A percentile compares a stretch with the other conserved stretches of the same genome.
These are phyloP conservation scores for Melanotaenia duboulayi DNA, from an alignment of 2,113 vertebrate genomes.

Conservation along the genomic window DNA sequence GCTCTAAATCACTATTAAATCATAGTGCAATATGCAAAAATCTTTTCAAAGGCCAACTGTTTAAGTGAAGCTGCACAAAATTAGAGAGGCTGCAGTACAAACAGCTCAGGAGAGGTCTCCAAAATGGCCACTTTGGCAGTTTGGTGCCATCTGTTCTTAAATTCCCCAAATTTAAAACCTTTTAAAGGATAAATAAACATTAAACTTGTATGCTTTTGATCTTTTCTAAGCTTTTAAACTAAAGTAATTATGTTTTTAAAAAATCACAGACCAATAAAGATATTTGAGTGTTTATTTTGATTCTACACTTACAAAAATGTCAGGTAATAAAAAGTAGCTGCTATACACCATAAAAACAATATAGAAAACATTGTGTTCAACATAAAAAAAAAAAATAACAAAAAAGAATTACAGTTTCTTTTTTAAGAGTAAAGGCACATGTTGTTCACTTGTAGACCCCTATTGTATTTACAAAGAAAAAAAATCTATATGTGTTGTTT, in stretches of 20 bases:
- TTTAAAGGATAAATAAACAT: too few relatives aligned
- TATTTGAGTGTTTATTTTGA: conserved; percentile 64
- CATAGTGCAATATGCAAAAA: too few relatives aligned
- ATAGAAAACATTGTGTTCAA: conserved; percentile 73
- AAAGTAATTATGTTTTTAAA: background rate
- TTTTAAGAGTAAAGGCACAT: conserved; percentile 76
- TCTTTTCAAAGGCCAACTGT: too few relatives aligned
- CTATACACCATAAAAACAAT: conserved; percentile 77
- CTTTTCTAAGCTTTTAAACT: too few relatives aligned
- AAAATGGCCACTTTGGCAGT: too few relatives aligned
- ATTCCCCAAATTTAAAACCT: too few relatives aligned
- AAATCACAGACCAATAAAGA: conserved; percentile 18
- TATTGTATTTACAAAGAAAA: conserved; percentile 56
- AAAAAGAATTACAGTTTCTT: conserved; percentile 51
- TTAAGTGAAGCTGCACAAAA: too few relatives aligned
- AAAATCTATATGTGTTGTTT: conserved; percentile 21
- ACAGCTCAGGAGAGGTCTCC: too few relatives aligned
- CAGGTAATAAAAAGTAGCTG: conserved; percentile 75
- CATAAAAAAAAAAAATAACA: conserved; percentile 56
- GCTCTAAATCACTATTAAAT: too few relatives aligned
- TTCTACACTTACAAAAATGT: conserved; percentile 77
- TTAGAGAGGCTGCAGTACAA: too few relatives aligned
- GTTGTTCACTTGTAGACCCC: conserved; percentile 45
- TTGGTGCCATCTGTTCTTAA: too few relatives aligned
- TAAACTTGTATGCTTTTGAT: too few relatives aligned